phyloP scores from a whole-genome alignment of 1,140 invertebrate species.

The Oncopeltus fasciatus region DNA sequence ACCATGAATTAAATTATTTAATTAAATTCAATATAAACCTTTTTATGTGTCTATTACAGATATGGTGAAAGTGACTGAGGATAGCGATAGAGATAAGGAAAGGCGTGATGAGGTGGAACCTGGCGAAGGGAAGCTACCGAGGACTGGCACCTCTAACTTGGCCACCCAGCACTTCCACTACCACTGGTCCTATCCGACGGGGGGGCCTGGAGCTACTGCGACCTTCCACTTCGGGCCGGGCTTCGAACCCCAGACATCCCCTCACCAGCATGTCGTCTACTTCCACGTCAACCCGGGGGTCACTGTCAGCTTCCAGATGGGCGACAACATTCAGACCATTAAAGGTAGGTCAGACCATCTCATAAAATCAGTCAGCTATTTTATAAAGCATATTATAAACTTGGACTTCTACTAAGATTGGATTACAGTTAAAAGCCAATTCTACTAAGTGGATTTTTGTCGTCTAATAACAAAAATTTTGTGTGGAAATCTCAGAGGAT shows the following conservation, averaged over 20 bases:
- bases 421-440: no score
- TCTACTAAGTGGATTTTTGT: no score
- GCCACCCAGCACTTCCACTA: constrained; percentile 29
- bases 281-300: constrained; percentile 55
- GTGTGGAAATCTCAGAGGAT: no score
- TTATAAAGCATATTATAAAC: no score
- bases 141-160: constrained; percentile 24
- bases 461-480: no score
- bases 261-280: constrained; percentile 43
- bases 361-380: no score
- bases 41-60: constrained; percentile 8
- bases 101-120: background rate
- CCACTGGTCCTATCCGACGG: constrained; percentile 29
- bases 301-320: constrained; percentile 47
- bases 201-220: constrained; percentile 26
- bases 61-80: constrained; percentile 21
- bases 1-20: no score
- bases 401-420: no score
- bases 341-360: constrained; percentile 40
- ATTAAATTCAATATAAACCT: background rate
- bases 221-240: constrained; percentile 37
- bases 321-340: constrained; percentile 46
- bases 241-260: constrained; percentile 33
- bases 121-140: constrained; percentile 18
- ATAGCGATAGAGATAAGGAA: background rate